A percentile compares a stretch with the other conserved stretches of the same genome.
Conservation (phyloP, 1,140 invertebrate genomes). For the Homarus americanus region DNA sequence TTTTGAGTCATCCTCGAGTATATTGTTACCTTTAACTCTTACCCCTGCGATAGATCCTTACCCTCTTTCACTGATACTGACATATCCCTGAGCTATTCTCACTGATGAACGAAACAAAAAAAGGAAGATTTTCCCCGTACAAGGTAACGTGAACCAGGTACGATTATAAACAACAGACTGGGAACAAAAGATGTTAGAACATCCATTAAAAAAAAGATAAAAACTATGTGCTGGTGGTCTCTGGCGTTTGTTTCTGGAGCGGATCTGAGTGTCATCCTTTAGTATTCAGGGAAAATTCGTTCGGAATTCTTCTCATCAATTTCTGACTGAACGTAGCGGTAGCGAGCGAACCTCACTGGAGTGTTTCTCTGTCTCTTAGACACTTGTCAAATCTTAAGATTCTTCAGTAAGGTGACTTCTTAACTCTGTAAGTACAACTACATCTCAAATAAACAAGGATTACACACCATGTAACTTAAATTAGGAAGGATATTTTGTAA, state of each 20-base stretch:
- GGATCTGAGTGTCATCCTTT: slow-evolving; percentile 57
- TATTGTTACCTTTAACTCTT: too few relatives aligned
- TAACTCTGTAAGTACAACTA: too few relatives aligned
- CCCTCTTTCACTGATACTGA: too few relatives aligned
- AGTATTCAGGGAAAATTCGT: slow-evolving; percentile 70
- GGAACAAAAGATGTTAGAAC: slow-evolving; percentile 14
- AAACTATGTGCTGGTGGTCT: background rate
- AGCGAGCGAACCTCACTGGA: slow-evolving; percentile 40
- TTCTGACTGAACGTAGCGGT: slow-evolving; percentile 65
- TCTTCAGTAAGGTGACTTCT: too few relatives aligned
- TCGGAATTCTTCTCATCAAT: slow-evolving; percentile 68
- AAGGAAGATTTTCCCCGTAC: too few relatives aligned
- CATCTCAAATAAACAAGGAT: background rate
- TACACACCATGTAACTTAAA: background rate
- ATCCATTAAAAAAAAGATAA: background rate
- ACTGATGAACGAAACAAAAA: too few relatives aligned
- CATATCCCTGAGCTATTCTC: too few relatives aligned
- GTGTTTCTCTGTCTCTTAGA: slow-evolving; percentile 19
- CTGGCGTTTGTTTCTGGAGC: background rate
- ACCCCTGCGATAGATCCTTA: too few relatives aligned
- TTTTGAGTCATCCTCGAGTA: too few relatives aligned
- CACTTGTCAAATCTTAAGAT: slow-evolving; percentile 18
- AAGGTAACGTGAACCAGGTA: too few relatives aligned
- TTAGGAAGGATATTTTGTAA: background rate
- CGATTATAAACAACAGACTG: too few relatives aligned